These are phyloP conservation scores for Lucinisca nassula DNA, from an alignment of 2,888 invertebrate species.

Conservation along the genomic window DNA sequence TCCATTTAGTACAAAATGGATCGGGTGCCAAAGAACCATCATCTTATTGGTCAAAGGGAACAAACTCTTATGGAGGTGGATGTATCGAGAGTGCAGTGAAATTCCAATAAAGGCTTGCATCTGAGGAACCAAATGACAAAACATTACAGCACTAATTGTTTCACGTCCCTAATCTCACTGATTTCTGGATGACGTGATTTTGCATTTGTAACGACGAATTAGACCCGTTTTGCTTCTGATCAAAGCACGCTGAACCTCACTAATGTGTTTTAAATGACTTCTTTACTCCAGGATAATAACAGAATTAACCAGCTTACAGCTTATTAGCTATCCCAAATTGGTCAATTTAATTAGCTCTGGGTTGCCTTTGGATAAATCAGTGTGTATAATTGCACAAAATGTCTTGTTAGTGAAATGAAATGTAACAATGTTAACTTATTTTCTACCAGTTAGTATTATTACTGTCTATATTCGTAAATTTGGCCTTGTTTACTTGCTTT, in stretches of 20 bases:
- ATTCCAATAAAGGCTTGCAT: neutral
- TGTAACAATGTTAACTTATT: conserved; percentile 10
- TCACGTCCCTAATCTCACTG: neutral
- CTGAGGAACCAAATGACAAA: neutral
- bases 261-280: conserved; percentile 60
- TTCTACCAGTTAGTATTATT: neutral
- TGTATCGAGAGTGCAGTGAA: no score
- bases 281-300: conserved; percentile 48
- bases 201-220: conserved; percentile 8
- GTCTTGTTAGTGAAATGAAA: conserved; percentile 13
- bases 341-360: conserved; percentile 45
- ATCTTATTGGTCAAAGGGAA: neutral
- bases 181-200: conserved; percentile 17
- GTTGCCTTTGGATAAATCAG: conserved; percentile 7
- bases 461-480: neutral
- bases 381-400: conserved; percentile 11
- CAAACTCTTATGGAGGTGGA: neutral
- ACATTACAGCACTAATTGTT: conserved; percentile 2
- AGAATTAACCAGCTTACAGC: conserved; percentile 54
- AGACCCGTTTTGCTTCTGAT: conserved; percentile 6
- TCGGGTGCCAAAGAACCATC: no score
- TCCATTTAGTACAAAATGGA: no score
- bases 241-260: conserved; percentile 17
- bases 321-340: conserved; percentile 49
- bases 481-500: neutral